Percentiles rank a stretch among this genome's conserved stretches.
These are phyloP conservation scores for Thalassophryne amazonica DNA, from an alignment of 2,797 vertebrate species.

Conservation along the genomic window DNA sequence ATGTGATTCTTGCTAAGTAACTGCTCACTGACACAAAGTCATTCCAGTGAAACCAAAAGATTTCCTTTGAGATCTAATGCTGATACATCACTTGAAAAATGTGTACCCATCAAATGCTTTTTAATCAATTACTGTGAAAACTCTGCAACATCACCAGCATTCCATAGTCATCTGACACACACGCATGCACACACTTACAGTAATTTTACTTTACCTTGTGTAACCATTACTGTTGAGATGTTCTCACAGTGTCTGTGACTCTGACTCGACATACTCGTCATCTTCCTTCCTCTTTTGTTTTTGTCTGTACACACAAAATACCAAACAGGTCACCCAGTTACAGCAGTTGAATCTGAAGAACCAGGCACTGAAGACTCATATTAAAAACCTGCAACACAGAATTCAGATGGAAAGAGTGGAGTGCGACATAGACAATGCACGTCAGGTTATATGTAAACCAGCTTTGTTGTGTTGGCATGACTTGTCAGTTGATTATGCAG, in stretches of 20 bases:
- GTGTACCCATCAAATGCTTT: too few relatives aligned
- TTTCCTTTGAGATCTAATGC: too few relatives aligned
- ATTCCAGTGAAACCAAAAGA: too few relatives aligned
- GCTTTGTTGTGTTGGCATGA: neutral
- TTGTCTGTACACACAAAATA: neutral
- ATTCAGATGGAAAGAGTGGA: slow-evolving; percentile 20
- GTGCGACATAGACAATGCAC: slow-evolving; percentile 35
- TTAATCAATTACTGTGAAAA: too few relatives aligned
- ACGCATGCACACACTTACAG: too few relatives aligned
- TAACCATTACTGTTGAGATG: neutral
- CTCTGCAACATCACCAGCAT: too few relatives aligned
- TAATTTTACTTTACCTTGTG: neutral
- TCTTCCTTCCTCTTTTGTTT: neutral
- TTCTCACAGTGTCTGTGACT: neutral
- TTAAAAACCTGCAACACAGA: slow-evolving; percentile 46
- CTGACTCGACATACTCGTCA: neutral
- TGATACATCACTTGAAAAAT: too few relatives aligned
- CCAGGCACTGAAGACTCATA: slow-evolving; percentile 20
- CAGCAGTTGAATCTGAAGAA: slow-evolving; percentile 43
- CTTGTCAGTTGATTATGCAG: neutral
- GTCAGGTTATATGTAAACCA: neutral
- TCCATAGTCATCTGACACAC: too few relatives aligned
- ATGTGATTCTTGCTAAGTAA: too few relatives aligned
- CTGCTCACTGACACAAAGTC: too few relatives aligned
- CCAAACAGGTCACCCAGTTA: slow-evolving; percentile 34